Conservation (phyloP, 2,888 invertebrate species). For the Megaustenia siamemsis region DNA sequence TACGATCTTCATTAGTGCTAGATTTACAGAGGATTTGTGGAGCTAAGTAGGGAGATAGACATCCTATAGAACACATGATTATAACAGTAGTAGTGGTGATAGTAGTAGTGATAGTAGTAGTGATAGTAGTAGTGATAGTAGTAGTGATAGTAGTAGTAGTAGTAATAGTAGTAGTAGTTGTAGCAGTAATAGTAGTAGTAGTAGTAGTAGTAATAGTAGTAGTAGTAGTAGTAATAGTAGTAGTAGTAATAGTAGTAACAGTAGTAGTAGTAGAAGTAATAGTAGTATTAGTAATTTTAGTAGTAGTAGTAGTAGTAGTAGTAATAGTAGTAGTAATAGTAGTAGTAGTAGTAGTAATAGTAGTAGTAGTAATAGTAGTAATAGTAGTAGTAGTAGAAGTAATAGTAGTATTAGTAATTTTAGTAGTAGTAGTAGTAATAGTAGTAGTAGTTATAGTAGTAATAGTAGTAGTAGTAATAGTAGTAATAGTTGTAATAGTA, state of each 20-base stretch:
- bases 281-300: too few species aligned
- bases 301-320: slow-evolving; percentile 9
- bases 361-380: slow-evolving; percentile 1
- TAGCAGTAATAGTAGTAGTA: slow-evolving; percentile 30
- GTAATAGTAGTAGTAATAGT: slow-evolving; percentile 9
- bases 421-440: background rate
- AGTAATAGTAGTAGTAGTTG: too few species aligned
- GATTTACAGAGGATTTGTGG: too few species aligned
- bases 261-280: too few species aligned
- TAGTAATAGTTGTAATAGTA: too few species aligned
- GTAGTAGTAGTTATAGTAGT: background rate
- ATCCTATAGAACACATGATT: too few species aligned
- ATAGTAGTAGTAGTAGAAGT: slow-evolving; percentile 9
- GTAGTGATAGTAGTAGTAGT: slow-evolving; percentile 17
- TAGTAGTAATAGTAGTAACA: slow-evolving; percentile 29
- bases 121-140: slow-evolving; percentile 2
- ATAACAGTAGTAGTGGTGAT: too few species aligned
- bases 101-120: background rate
- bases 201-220: slow-evolving; percentile 41
- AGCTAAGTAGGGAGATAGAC: too few species aligned
- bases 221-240: slow-evolving; percentile 43
- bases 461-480: background rate
- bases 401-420: too few species aligned
- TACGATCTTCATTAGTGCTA: too few species aligned
- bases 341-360: slow-evolving; percentile 9